phyloP scores from a whole-genome alignment of 2,113 vertebrate species.

The Eudyptes chrysolophus region DNA sequence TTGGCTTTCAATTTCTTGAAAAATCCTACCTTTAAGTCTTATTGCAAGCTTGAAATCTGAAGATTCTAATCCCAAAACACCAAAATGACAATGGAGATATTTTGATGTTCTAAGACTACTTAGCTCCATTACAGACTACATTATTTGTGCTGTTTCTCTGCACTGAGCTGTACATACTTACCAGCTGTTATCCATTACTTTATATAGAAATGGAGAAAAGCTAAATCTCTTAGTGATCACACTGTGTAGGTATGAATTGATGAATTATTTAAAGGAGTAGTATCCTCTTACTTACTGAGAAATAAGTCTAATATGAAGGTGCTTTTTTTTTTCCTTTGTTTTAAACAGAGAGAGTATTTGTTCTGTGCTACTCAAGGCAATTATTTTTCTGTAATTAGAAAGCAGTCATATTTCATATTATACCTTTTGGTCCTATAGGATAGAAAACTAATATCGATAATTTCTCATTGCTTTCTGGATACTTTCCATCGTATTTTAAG shows the following conservation, averaged over 20 bases:
- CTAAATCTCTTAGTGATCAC: neutral
- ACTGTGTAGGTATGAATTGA: neutral
- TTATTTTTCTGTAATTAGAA: neutral
- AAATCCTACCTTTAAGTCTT: neutral
- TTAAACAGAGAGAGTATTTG: neutral
- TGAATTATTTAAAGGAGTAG: neutral
- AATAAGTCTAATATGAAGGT: neutral
- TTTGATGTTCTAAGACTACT: neutral
- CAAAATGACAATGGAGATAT: neutral
- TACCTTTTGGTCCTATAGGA: neutral
- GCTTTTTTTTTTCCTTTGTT: neutral
- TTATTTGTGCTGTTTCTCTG: neutral
- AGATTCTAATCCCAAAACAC: neutral
- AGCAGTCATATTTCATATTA: neutral
- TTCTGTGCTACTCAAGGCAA: neutral
- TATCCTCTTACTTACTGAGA: neutral
- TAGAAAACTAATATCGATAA: neutral
- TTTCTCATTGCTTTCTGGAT: constrained; percentile 17
- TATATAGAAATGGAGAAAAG: neutral
- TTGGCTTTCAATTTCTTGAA: neutral
- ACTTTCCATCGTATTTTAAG: constrained; percentile 47
- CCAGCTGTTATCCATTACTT: neutral
- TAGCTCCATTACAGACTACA: neutral
- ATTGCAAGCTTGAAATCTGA: neutral
- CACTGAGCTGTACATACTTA: neutral